Percentiles rank a stretch among this genome's conserved stretches.
Evolutionary conservation across 2,888 invertebrate genomes (phyloP).

Genomic region (Archips crataeganus): DNA sequence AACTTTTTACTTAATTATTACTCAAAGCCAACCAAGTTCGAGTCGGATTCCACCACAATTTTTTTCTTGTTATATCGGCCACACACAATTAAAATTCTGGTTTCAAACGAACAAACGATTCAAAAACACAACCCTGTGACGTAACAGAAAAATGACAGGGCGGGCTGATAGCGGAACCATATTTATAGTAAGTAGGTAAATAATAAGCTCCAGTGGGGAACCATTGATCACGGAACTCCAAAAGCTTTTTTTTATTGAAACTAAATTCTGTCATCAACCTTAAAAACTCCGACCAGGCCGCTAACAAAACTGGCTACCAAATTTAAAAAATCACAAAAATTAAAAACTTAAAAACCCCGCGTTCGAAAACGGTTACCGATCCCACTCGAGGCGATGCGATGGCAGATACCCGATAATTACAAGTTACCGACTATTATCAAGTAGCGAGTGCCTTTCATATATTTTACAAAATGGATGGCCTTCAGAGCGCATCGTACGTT

Average conservation of each 20-base stretch:
- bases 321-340: conserved; percentile 31
- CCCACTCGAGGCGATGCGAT: conserved; percentile 41
- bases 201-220: no score
- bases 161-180: no score
- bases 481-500: conserved; percentile 65
- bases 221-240: no score
- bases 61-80: no score
- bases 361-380: conserved; percentile 46
- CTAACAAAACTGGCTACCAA: conserved; percentile 22
- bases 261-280: conserved; percentile 8
- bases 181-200: no score
- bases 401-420: conserved; percentile 72
- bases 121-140: no score
- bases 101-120: no score
- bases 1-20: neutral
- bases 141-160: no score
- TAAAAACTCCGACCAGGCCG: neutral
- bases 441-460: conserved; percentile 82
- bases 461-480: conserved; percentile 82
- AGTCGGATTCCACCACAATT: no score
- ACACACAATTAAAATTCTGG: no score
- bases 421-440: conserved; percentile 82
- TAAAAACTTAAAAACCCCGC: conserved; percentile 45
- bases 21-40: no score
- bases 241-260: neutral